Evolutionary conservation across 2,888 invertebrate genomes (phyloP).

Genomic region (Dryococelus australis): DNA sequence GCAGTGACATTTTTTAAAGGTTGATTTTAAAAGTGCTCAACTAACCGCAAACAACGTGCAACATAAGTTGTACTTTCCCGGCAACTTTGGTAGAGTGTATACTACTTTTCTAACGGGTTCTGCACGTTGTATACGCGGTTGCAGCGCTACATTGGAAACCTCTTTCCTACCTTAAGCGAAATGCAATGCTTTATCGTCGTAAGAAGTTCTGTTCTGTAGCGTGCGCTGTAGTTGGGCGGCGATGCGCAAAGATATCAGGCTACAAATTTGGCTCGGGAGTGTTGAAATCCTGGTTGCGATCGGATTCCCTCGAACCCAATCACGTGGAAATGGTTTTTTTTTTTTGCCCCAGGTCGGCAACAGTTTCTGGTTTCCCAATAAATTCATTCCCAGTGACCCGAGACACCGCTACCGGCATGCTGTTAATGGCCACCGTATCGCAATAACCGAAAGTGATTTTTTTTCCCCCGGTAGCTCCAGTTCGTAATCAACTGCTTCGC

Average conservation of each 20-base stretch:
- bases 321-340: not conserved
- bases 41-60: too few relatives aligned
- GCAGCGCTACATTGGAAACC: too few relatives aligned
- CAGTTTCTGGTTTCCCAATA: not conserved
- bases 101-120: too few relatives aligned
- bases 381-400: not conserved
- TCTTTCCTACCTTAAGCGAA: too few relatives aligned
- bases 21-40: too few relatives aligned
- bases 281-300: not conserved
- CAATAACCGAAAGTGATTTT: not conserved
- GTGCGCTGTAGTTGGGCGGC: not conserved
- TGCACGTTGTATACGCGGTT: too few relatives aligned
- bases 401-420: not conserved
- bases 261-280: not conserved
- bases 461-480: not conserved
- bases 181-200: too few relatives aligned
- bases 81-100: too few relatives aligned
- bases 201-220: too few relatives aligned
- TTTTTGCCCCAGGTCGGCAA: not conserved
- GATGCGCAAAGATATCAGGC: not conserved
- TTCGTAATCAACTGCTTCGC: not conserved
- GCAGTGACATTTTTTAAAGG: too few relatives aligned
- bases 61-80: too few relatives aligned
- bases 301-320: not conserved
- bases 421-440: not conserved